Conservation (phyloP, 2,888 invertebrate genomes). For the Aporophyla lueneburgensis region DNA sequence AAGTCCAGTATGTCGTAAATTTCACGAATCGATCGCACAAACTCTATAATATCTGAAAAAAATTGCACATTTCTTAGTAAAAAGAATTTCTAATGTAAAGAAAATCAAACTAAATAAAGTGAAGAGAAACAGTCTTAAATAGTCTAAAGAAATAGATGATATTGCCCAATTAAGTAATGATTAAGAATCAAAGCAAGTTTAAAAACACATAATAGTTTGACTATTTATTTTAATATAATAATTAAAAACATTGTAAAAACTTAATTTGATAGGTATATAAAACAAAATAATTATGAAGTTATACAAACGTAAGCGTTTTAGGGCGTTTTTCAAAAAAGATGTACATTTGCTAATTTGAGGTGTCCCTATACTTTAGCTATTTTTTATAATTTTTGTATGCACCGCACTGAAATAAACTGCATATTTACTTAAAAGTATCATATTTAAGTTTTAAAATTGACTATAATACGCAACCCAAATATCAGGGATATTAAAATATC, state of each 20-base stretch:
- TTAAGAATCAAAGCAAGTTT: background rate
- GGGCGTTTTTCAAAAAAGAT: too few relatives aligned
- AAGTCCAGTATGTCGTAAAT: constrained; percentile 65
- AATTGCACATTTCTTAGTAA: background rate
- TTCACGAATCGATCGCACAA: constrained; percentile 37
- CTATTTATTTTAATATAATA: constrained; percentile 7
- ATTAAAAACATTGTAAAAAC: background rate
- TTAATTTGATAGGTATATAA: too few relatives aligned
- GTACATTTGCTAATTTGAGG: too few relatives aligned
- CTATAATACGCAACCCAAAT: too few relatives aligned
- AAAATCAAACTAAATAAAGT: background rate
- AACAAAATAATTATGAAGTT: background rate
- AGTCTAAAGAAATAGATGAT: background rate
- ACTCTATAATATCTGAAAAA: constrained; percentile 40
- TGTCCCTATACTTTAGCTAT: too few relatives aligned
- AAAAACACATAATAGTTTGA: background rate
- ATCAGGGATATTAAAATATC: too few relatives aligned
- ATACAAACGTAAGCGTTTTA: background rate
- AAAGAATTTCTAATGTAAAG: background rate
- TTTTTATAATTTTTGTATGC: too few relatives aligned
- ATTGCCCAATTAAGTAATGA: background rate
- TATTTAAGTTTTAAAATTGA: too few relatives aligned
- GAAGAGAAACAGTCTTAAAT: background rate
- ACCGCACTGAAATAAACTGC: too few relatives aligned
- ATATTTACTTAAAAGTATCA: too few relatives aligned